A percentile compares a stretch with the other conserved stretches of the same genome.
phyloP scores from a whole-genome alignment of 2,797 vertebrate genomes.

The Periparus ater region DNA sequence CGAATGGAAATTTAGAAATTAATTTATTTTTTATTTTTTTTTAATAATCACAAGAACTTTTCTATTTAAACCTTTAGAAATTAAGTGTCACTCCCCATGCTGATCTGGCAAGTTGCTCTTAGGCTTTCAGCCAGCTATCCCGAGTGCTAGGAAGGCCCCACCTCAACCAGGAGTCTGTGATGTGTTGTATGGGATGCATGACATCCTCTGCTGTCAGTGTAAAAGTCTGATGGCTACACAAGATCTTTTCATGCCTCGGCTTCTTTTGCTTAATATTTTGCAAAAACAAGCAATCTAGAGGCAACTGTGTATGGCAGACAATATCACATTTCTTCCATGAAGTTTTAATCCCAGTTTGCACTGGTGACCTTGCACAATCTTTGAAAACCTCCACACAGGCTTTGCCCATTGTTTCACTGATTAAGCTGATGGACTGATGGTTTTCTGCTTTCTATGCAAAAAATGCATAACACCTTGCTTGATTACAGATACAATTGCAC shows the following conservation, averaged over 20 bases:
- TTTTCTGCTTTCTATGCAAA: conserved; percentile 51
- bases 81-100: background rate
- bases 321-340: background rate
- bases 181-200: background rate
- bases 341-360: background rate
- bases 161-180: background rate
- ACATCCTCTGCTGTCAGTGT: background rate
- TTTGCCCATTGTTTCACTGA: background rate
- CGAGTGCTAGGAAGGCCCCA: background rate
- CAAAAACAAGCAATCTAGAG: background rate
- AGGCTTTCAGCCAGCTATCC: background rate
- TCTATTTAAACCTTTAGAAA: background rate
- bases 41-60: background rate
- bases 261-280: background rate
- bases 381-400: background rate
- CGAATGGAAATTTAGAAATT: background rate
- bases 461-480: conserved; percentile 35
- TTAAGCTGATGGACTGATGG: conserved; percentile 23
- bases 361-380: conserved; percentile 27
- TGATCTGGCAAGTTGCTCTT: background rate
- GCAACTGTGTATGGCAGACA: background rate
- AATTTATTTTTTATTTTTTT: too few species aligned
- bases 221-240: background rate
- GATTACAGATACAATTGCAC: conserved; percentile 45
- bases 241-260: background rate